Conservation (phyloP, 1,140 invertebrate genomes). For the Calycopis cecrops region DNA sequence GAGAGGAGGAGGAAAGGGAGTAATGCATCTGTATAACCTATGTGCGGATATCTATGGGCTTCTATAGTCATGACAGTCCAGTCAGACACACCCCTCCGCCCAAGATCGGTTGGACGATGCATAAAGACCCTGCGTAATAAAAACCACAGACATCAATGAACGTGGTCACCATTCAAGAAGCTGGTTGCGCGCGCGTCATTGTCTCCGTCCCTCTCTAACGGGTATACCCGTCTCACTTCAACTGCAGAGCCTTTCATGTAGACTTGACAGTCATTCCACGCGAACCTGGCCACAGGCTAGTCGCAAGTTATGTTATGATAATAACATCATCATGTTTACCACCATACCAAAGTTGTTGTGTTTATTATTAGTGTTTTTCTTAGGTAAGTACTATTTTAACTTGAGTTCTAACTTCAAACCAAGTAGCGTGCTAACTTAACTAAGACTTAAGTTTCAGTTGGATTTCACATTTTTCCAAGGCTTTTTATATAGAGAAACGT, state of each 20-base stretch:
- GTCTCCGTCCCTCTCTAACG: constrained; percentile 30
- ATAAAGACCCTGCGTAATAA: no score
- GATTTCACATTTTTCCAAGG: not conserved
- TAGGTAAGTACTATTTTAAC: constrained; percentile 35
- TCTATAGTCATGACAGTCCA: no score
- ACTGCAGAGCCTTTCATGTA: constrained; percentile 51
- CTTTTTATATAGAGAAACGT: not conserved
- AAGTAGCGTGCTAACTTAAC: no score
- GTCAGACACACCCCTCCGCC: no score
- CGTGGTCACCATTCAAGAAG: no score
- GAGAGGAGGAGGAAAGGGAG: no score
- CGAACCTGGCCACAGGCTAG: not conserved
- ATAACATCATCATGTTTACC: not conserved
- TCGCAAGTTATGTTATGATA: not conserved
- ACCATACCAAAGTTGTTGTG: constrained; percentile 45
- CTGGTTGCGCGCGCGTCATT: constrained; percentile 2
- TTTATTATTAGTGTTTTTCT: constrained; percentile 38
- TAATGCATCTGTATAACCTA: no score
- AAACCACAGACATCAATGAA: no score
- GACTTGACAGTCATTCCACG: constrained; percentile 2
- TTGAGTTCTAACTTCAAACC: no score
- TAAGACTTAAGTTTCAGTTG: no score
- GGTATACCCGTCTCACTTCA: constrained; percentile 38
- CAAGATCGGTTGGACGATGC: no score
- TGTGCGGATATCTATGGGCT: no score